Evolutionary conservation across 30 jellyfish, hydroid and myxozoan species (phyloP), one percentile per base, ranked within the genome.

Genomic region (Sanderia malayensis): DNA sequence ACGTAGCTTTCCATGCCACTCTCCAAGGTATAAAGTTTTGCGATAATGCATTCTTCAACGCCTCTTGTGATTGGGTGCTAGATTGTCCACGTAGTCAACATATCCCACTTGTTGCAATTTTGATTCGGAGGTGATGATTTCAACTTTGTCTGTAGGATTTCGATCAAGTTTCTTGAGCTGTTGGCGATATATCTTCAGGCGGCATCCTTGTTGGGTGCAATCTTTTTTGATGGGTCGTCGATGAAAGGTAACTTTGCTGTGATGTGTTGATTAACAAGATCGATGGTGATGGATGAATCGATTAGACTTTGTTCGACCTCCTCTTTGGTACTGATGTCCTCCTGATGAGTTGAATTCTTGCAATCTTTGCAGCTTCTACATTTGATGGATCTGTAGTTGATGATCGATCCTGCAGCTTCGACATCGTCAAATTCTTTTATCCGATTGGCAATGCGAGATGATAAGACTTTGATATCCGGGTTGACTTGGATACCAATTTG

Each of bases 121-220:
- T 6, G 52, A 6, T 37, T 37, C 52, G 6, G 52, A 37, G 6
- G 52, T 13, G 13, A 37, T 37, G 13, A 37, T 37, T 13, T 37
- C 52, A 37, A 11, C 52, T 37, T 37, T 37, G 13, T 37, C 52
- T 37, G 6, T 37, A 13, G 52, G 52, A 13, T 37, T 37, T 37
- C 13, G 52, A 8, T 20, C 67, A 19, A 24, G 31, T n/a, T 55
- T 20, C 31, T 19, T 24, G 31, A 55, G 27, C 31, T 55, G 67
- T 24, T 55, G 67, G 74, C 52, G 52, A 37, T 37, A 37, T 37
- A 37, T 13, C 13, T 37, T 37, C 52, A 37, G 13, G 52, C 74
- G 25, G 8, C 10, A 31, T 61, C 74, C 33, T 61, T 61, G 74
- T 24, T 61, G 6, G 52, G 74, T 6, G 55, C 15, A 3, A 22